Conservation (phyloP, 2,113 vertebrate genomes). For the Struthidea cinerea region DNA sequence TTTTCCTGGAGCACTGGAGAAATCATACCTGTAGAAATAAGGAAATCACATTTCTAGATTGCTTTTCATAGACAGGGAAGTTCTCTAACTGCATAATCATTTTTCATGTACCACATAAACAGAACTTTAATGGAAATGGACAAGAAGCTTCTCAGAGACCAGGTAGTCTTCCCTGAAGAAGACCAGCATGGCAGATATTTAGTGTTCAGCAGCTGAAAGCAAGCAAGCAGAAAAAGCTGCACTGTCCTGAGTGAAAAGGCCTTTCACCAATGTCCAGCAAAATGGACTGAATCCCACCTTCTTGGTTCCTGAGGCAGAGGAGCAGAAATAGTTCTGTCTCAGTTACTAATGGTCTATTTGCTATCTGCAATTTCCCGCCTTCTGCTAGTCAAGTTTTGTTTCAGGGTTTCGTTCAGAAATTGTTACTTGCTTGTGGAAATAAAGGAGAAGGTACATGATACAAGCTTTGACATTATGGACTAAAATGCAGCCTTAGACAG, state of each 20-base stretch:
- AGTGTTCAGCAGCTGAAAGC: neutral
- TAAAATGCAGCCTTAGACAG: neutral
- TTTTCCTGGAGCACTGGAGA: slow-evolving; percentile 34
- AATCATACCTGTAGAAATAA: slow-evolving; percentile 59
- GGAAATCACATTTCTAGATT: neutral
- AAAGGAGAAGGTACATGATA: neutral
- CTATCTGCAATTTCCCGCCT: neutral
- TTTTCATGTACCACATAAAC: neutral
- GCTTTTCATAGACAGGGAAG: neutral
- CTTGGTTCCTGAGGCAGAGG: neutral
- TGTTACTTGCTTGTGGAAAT: neutral
- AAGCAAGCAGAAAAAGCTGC: neutral
- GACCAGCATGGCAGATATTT: neutral
- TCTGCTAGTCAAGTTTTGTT: neutral
- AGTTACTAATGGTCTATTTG: neutral
- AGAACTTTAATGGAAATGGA: neutral
- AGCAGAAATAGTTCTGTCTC: neutral
- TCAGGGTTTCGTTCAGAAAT: neutral
- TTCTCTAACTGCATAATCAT: neutral
- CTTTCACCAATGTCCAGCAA: neutral
- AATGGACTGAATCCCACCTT: neutral
- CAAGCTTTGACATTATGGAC: neutral
- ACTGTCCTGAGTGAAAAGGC: neutral
- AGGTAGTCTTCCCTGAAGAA: neutral
- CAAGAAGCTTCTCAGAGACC: neutral